Evolutionary conservation across 2,888 invertebrate genomes (phyloP), one percentile per base, ranked within the genome.

Genomic region (Adelognathus sp.): DNA sequence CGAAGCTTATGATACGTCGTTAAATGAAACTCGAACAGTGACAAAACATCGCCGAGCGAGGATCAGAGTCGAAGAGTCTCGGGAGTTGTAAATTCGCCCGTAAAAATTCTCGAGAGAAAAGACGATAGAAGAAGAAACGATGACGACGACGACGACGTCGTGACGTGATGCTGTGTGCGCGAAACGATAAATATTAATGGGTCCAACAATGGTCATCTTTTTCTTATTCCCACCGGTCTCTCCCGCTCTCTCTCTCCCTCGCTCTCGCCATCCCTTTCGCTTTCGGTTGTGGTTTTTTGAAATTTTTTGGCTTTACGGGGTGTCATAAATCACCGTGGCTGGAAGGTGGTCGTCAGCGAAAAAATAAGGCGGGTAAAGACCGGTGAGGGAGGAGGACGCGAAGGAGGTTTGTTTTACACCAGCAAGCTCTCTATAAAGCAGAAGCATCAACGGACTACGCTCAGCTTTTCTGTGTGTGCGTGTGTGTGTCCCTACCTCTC

Each of bases 121-220:
- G 61, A 39, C 60, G 61, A 67, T 31, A 39, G 64, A 71, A 41
- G 54, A 39, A 27, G 36, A 33, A 70, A 71, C 39, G 50, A 50
- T 24, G 21, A 50, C 50, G 50, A 41, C 39, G 39, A 41, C 39
- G 44, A 44, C 44, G 46, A 24, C 50, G 50, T 24, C 50, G 78
- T 84, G 82, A 85, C 86, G 85, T 44, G 63, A 79, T 70, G 56
- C 64, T 87, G 82, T 80, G 83, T 79, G 87, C 84, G 88, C 88
- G 88, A 88, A 89, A 89, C 89, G 88, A 90, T 90, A 89, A 90
- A 90, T 90, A 90, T 90, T 90, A 89, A 90, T 90, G 88, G 87
- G 88, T 88, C 81, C 85, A 88, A 87, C 87, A 86, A 87, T 82
- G 82, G 82, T 84, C 79, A 70, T 88, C 86, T 85, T 84, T 83